These are phyloP conservation scores for Acestrorhynchus altus DNA, from an alignment of 2,797 vertebrate genomes.

Conservation along the genomic window DNA sequence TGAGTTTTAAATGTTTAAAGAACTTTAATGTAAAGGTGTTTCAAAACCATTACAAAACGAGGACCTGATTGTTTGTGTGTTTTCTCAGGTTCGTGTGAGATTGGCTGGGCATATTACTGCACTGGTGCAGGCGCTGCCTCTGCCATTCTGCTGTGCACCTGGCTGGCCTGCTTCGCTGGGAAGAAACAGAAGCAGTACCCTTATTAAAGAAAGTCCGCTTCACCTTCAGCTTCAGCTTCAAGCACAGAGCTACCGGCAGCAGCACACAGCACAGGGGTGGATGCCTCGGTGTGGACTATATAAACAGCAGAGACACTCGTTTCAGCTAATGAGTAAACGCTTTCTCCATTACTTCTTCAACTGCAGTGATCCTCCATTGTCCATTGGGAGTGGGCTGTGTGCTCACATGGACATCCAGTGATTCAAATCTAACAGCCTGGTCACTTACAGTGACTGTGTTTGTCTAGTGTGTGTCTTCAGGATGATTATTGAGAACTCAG, in stretches of 20 bases:
- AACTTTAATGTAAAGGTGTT: too few species aligned
- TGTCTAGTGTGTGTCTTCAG: slow-evolving; percentile 11
- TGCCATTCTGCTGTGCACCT: slow-evolving; percentile 93
- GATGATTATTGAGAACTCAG: slow-evolving; percentile 9
- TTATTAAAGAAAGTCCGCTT: slow-evolving; percentile 77
- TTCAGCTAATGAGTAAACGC: slow-evolving; percentile 23
- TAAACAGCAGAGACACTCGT: slow-evolving; percentile 11
- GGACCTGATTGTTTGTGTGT: background rate
- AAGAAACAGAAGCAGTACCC: slow-evolving; percentile 98
- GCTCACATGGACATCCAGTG: slow-evolving; percentile 57
- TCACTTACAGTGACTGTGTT: slow-evolving; percentile 6
- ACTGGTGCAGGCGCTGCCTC: slow-evolving; percentile 87
- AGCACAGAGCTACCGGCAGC: slow-evolving; percentile 13
- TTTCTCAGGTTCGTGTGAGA: slow-evolving; percentile 85
- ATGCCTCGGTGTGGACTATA: slow-evolving; percentile 42
- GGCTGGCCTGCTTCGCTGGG: slow-evolving; percentile 95
- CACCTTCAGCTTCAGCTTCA: slow-evolving; percentile 29
- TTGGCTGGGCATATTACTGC: slow-evolving; percentile 98
- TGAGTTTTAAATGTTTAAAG: too few species aligned
- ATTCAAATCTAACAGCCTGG: slow-evolving; percentile 10
- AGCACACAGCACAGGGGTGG: slow-evolving; percentile 33
- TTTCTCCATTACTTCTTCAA: slow-evolving; percentile 53
- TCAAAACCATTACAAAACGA: too few species aligned
- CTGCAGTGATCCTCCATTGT: slow-evolving; percentile 59
- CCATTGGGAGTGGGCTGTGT: slow-evolving; percentile 24